Evolutionary conservation across 1,140 invertebrate species (phyloP).

Genomic region (Rhagoletis zephyria): DNA sequence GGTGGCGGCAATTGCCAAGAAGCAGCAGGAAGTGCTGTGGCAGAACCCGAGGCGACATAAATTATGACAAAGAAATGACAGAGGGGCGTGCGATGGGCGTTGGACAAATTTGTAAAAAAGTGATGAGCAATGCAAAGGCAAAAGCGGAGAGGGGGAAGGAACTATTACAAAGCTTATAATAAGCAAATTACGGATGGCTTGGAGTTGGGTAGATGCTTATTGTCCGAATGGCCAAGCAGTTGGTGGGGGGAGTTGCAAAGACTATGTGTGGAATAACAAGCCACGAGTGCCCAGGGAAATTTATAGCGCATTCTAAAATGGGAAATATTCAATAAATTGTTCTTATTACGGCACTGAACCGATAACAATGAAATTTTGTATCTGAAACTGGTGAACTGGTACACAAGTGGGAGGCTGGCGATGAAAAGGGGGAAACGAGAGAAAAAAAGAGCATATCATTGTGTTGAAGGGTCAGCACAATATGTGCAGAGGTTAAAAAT

Average conservation of each 20-base stretch:
- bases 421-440: neutral
- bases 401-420: neutral
- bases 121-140: neutral
- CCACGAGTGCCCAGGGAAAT: conserved; percentile 23
- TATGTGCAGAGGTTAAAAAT: neutral
- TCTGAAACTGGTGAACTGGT: conserved; percentile 5
- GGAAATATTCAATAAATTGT: conserved; percentile 57
- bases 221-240: neutral
- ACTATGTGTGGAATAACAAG: conserved; percentile 25
- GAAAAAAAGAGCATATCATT: neutral
- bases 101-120: conserved; percentile 31
- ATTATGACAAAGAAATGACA: conserved; percentile 53
- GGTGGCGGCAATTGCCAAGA: neutral
- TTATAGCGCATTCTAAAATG: conserved; percentile 49
- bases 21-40: conserved; percentile 12
- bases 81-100: conserved; percentile 42
- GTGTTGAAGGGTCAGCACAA: neutral
- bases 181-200: conserved; percentile 51
- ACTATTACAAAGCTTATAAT: conserved; percentile 54
- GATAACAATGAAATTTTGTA: conserved; percentile 56
- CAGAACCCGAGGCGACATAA: conserved; percentile 52
- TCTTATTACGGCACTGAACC: conserved; percentile 59
- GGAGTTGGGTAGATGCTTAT: neutral
- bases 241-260: neutral
- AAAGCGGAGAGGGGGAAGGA: neutral